phyloP scores from a whole-genome alignment of 2,113 vertebrate genomes.

The Ranitomeya imitator region DNA sequence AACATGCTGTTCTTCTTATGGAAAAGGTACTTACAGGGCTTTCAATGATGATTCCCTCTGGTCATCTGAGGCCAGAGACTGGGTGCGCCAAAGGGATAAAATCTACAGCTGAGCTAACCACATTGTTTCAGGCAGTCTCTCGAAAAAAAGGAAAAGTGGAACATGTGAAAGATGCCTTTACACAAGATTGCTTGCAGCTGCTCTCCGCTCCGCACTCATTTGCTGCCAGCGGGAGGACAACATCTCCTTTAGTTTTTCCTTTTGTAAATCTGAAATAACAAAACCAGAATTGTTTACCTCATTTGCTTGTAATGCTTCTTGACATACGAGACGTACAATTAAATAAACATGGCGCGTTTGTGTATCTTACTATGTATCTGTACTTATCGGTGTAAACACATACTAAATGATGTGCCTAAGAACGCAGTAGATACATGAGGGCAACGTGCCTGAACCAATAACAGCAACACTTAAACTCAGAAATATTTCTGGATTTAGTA shows the following conservation, averaged over 20 bases:
- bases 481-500: not conserved
- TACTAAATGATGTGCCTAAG: not conserved
- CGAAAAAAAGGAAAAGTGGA: constrained; percentile 23
- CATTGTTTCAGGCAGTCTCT: constrained; percentile 44
- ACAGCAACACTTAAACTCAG: not conserved
- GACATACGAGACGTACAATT: constrained; percentile 20
- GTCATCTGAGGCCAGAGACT: constrained; percentile 47
- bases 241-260: not conserved
- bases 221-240: constrained; percentile 22
- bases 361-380: constrained; percentile 2
- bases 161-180: constrained; percentile 21
- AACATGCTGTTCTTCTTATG: not conserved
- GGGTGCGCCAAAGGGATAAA: constrained; percentile 26
- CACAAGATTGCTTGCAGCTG: constrained; percentile 51
- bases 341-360: constrained; percentile 15
- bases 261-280: constrained; percentile 16
- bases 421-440: not conserved
- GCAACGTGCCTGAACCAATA: not conserved
- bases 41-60: not conserved
- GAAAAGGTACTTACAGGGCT: not conserved
- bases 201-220: constrained; percentile 5
- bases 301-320: not conserved
- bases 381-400: constrained; percentile 27
- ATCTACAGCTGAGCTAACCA: constrained; percentile 37
- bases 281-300: constrained; percentile 30